Evolutionary conservation across 2,797 vertebrate species (phyloP).

Genomic region (Diceros bicornis): DNA sequence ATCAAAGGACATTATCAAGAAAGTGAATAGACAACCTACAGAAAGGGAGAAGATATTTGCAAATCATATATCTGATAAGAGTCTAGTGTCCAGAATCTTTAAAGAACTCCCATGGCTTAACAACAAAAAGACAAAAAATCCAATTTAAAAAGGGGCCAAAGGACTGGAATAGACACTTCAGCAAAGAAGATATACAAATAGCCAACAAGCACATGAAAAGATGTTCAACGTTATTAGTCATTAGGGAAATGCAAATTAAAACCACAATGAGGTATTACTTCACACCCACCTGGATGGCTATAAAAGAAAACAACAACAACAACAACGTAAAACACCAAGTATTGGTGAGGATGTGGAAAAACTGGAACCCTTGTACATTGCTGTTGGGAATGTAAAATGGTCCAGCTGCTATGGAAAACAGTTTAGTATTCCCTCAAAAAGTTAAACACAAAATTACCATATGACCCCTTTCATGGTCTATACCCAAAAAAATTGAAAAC

Average conservation of each 20-base stretch:
- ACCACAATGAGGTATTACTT: neutral
- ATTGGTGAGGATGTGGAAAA: neutral
- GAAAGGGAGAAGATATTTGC: neutral
- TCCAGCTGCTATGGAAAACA: neutral
- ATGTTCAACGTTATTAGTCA: neutral
- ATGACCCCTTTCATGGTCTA: neutral
- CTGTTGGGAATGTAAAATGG: neutral
- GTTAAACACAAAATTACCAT: conserved; percentile 12
- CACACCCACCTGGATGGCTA: neutral
- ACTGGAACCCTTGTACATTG: neutral
- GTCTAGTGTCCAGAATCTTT: neutral
- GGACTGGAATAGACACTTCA: neutral
- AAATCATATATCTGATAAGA: neutral
- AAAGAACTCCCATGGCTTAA: conserved; percentile 1
- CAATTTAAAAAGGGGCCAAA: neutral
- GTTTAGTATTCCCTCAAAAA: conserved; percentile 10
- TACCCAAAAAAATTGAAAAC: neutral
- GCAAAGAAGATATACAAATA: neutral
- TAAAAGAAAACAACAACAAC: neutral
- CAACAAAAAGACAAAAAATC: neutral
- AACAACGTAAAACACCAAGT: neutral
- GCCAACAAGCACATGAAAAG: neutral
- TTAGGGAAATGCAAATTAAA: conserved; percentile 29
- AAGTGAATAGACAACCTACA: neutral
- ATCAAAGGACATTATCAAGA: conserved; percentile 1